These are phyloP conservation scores for Atta colombica DNA, from an alignment of 1,140 invertebrate genomes.

Conservation along the genomic window DNA sequence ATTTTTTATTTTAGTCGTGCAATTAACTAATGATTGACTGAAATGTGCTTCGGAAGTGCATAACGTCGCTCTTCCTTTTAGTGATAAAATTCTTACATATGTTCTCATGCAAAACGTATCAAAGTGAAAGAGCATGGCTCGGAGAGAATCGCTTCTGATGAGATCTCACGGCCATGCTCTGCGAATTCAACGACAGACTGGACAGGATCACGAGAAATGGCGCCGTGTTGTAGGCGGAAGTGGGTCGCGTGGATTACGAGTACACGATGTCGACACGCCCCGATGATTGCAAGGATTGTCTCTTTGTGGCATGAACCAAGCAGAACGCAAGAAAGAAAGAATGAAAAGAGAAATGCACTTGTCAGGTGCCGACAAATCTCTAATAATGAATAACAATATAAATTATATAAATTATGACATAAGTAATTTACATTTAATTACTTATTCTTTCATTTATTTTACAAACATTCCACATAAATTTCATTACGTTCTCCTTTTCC, in stretches of 20 bases:
- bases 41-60: slow-evolving; percentile 15
- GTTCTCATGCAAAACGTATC: slow-evolving; percentile 33
- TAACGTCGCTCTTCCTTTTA: background rate
- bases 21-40: slow-evolving; percentile 15
- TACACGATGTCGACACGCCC: slow-evolving; percentile 74
- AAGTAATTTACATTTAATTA: slow-evolving; percentile 4
- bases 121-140: slow-evolving; percentile 47
- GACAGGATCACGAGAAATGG: slow-evolving; percentile 64
- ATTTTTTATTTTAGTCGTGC: slow-evolving; percentile 27
- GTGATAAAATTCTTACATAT: background rate
- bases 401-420: background rate
- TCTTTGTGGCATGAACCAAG: slow-evolving; percentile 64
- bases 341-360: background rate
- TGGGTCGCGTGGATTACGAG: slow-evolving; percentile 76
- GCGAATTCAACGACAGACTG: slow-evolving; percentile 63
- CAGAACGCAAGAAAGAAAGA: background rate
- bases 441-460: background rate
- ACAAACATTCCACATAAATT: background rate
- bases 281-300: slow-evolving; percentile 73
- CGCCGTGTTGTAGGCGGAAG: slow-evolving; percentile 78
- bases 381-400: background rate
- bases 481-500: background rate
- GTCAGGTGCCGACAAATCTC: background rate
- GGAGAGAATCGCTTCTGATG: slow-evolving; percentile 33
- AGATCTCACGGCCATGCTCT: slow-evolving; percentile 47